A percentile compares a stretch with the other conserved stretches of the same genome.
Conservation (phyloP, 1,140 invertebrate genomes). For the Anoplophora glabripennis region DNA sequence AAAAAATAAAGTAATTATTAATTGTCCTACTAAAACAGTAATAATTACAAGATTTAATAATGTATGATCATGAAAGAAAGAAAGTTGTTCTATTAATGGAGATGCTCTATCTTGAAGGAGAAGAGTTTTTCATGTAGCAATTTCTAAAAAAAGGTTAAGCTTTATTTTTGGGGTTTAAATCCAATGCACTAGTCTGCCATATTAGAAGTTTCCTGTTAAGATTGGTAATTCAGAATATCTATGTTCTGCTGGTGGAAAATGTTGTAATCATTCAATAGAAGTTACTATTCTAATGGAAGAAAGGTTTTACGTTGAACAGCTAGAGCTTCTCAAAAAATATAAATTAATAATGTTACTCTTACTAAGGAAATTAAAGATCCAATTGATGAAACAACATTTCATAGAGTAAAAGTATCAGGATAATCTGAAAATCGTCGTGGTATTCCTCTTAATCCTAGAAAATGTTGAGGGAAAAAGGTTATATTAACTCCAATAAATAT, state of each 20-base stretch:
- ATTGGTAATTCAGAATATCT: conserved; percentile 56
- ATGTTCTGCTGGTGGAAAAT: conserved; percentile 55
- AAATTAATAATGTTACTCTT: too few species aligned
- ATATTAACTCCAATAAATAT: conserved; percentile 69
- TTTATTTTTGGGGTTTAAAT: conserved; percentile 62
- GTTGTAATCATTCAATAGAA: conserved; percentile 62
- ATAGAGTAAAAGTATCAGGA: conserved; percentile 60
- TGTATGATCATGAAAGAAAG: neutral
- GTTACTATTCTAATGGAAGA: too few species aligned
- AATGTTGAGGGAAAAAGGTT: too few species aligned
- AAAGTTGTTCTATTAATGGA: conserved; percentile 3
- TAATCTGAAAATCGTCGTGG: conserved; percentile 72
- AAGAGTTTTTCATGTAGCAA: neutral
- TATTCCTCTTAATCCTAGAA: conserved; percentile 69
- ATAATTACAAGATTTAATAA: neutral
- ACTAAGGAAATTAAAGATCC: too few species aligned
- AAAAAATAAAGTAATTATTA: conserved; percentile 54
- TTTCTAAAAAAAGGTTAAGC: conserved; percentile 44
- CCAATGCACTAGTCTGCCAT: conserved; percentile 56
- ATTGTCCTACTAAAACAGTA: conserved; percentile 57
- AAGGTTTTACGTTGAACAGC: too few species aligned
- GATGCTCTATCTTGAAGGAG: conserved; percentile 6
- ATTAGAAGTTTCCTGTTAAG: conserved; percentile 54
- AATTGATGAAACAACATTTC: too few species aligned
- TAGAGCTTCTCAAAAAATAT: too few species aligned